These are phyloP conservation scores for Heliconius aoede DNA, from an alignment of 2,888 invertebrate species.

Conservation along the genomic window DNA sequence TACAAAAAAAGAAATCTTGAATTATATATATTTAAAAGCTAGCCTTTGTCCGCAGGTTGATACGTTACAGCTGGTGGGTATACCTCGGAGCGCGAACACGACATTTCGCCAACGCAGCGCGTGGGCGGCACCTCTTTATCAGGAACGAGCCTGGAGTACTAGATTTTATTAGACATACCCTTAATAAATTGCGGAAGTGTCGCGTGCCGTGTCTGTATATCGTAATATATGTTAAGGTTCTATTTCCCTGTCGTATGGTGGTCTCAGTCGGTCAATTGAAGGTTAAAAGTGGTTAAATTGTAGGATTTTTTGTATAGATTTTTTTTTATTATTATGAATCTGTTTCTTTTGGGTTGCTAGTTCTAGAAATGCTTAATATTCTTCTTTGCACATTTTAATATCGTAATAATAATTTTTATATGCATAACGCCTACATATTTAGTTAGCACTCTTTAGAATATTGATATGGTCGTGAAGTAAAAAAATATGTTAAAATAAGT, in stretches of 20 bases:
- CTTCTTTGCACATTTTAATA: background rate
- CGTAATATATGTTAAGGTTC: conserved; percentile 31
- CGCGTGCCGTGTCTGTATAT: conserved; percentile 45
- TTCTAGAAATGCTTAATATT: background rate
- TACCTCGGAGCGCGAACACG: conserved; percentile 60
- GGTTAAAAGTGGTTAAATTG: background rate
- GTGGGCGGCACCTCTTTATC: conserved; percentile 79
- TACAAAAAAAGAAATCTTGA: background rate
- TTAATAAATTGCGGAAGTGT: conserved; percentile 69
- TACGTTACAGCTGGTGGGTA: conserved; percentile 46
- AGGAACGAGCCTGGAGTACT: conserved; percentile 49
- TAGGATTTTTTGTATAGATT: background rate
- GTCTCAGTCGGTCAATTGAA: background rate
- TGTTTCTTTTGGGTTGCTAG: background rate
- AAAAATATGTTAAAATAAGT: no score
- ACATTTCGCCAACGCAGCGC: conserved; percentile 66
- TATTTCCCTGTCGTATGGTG: conserved; percentile 22
- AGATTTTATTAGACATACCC: conserved; percentile 69
- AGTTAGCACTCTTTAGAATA: no score
- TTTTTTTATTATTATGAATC: background rate
- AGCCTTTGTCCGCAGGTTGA: conserved; percentile 34
- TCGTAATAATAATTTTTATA: no score
- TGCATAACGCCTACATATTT: no score
- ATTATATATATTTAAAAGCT: background rate
- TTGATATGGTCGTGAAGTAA: no score